Conservation (phyloP, 2,888 invertebrate species). For the Chloromyia formosa region DNA sequence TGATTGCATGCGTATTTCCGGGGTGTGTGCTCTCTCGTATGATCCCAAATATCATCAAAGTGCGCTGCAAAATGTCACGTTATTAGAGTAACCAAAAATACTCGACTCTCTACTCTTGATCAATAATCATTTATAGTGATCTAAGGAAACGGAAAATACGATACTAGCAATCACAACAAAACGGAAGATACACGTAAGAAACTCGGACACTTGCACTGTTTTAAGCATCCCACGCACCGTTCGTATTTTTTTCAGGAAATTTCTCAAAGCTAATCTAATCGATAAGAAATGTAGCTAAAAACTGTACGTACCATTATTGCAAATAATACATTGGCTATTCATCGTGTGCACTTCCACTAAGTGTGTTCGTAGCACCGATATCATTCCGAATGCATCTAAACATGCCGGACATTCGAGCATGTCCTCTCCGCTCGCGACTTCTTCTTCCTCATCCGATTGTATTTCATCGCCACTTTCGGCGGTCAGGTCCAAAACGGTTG, state of each 20-base stretch:
- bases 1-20: slow-evolving; percentile 2
- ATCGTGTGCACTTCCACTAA: slow-evolving; percentile 24
- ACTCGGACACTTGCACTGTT: no score
- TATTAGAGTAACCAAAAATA: not conserved
- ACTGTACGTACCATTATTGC: slow-evolving; percentile 19
- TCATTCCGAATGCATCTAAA: not conserved
- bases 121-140: no score
- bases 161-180: no score
- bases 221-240: no score
- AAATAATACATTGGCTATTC: slow-evolving; percentile 20
- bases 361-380: slow-evolving; percentile 7
- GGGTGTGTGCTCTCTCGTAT: slow-evolving; percentile 7
- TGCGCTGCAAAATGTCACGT: not conserved
- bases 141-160: no score
- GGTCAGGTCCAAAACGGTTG: not conserved
- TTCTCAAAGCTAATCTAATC: not conserved
- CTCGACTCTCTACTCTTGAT: no score
- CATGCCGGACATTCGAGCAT: slow-evolving; percentile 24
- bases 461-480: slow-evolving; percentile 11
- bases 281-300: not conserved
- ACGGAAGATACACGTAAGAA: no score
- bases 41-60: slow-evolving; percentile 11
- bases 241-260: no score
- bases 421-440: not conserved
- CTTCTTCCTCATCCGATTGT: slow-evolving; percentile 16